A percentile compares a stretch with the other conserved stretches of the same genome.
phyloP scores from a whole-genome alignment of 2,113 vertebrate species.

The Rhipidura dahli region DNA sequence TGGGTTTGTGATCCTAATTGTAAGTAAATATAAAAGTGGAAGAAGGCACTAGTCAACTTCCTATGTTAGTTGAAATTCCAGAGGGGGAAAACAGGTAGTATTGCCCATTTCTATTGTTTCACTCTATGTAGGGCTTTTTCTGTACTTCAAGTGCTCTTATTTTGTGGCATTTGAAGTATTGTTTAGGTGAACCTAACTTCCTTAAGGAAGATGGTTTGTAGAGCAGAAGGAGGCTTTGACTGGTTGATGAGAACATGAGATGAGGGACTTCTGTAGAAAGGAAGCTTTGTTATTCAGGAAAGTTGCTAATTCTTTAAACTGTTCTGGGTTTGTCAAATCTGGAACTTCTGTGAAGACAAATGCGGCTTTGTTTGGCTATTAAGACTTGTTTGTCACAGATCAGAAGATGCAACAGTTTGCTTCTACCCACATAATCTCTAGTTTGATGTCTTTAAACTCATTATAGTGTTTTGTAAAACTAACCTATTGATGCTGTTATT shows the following conservation, averaged over 20 bases:
- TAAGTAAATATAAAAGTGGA: not conserved
- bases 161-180: not conserved
- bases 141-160: fast-evolving
- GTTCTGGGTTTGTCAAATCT: not conserved
- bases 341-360: not conserved
- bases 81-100: fast-evolving
- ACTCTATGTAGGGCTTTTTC: not conserved
- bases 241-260: not conserved
- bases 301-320: not conserved
- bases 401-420: not conserved
- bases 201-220: not conserved
- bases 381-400: not conserved
- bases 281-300: not conserved
- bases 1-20: not conserved
- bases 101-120: not conserved
- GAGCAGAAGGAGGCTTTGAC: not conserved
- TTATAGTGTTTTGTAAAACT: not conserved
- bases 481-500: not conserved
- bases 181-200: not conserved
- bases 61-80: not conserved
- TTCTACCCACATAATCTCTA: not conserved
- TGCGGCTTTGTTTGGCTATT: not conserved
- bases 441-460: not conserved
- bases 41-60: not conserved
- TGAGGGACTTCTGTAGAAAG: not conserved